Evolutionary conservation across 2,888 invertebrate species (phyloP).

Genomic region (Parelbella ahira): DNA sequence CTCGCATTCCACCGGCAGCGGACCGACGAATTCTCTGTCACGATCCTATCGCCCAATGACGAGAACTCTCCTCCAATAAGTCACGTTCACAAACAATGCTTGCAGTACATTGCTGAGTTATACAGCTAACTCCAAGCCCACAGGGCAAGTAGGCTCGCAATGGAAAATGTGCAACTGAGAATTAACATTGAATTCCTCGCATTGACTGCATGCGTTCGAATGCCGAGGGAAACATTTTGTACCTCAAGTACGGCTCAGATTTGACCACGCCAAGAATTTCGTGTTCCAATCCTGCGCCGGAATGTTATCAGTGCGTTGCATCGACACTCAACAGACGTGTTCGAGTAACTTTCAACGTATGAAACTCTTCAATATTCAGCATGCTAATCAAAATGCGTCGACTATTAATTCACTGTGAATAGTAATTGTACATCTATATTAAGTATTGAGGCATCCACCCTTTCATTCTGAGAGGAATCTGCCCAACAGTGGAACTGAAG

Average conservation of each 20-base stretch:
- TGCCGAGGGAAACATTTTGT: conserved; percentile 40
- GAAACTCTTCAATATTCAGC: conserved; percentile 58
- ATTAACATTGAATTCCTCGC: conserved; percentile 64
- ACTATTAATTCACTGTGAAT: no score
- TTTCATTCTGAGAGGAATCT: no score
- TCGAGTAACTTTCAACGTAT: conserved; percentile 57
- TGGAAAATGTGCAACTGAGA: conserved; percentile 68
- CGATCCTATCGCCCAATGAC: conserved; percentile 68
- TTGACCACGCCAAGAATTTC: conserved; percentile 69
- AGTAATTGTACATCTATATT: no score
- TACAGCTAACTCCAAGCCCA: conserved; percentile 45
- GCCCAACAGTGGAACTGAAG: no score
- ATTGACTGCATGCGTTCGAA: conserved; percentile 52
- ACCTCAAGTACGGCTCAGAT: conserved; percentile 59
- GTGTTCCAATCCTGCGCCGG: conserved; percentile 69
- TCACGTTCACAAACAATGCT: conserved; percentile 49
- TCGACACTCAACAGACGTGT: conserved; percentile 64
- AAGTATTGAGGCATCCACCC: no score
- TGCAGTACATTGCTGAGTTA: conserved; percentile 56
- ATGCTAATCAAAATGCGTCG: conserved; percentile 49
- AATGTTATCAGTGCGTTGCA: conserved; percentile 74
- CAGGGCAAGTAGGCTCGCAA: conserved; percentile 58
- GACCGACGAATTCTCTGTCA: conserved; percentile 75
- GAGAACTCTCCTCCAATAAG: conserved; percentile 59
- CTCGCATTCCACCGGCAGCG: conserved; percentile 69